Evolutionary conservation across 1,140 invertebrate genomes (phyloP), one percentile per base, ranked within the genome.

Genomic region (Pemphigus obesinymphae): DNA sequence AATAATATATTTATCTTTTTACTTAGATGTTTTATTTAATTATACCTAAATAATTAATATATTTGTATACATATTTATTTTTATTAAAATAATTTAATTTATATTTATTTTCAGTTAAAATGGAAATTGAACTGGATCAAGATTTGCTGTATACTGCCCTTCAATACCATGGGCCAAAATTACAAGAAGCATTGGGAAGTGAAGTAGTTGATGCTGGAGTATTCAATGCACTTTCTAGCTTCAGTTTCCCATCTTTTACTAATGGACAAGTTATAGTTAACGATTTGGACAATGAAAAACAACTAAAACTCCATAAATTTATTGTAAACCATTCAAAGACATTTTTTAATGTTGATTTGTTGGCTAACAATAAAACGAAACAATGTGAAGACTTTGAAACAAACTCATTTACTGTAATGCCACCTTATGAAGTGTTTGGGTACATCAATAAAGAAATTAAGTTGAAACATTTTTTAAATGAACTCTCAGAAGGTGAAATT

Each of bases 361-460:
- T 80, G 15, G 37, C 55, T 43, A 40, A 55, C 23, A 80, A 63
- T 45, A 80, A 80, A 8, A 55, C 45, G 15, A 80, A 80, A 45
- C 53, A 80, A 61, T 55, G 53, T 17, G 76, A 80, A 80, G 55
- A 61, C 13, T 61, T 82, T 17, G 76, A 83, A 90, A 48, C 87
- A 92, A 94, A 94, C 88, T 90, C 91, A 86, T 95, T 91, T 90
- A 93, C 93, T 61, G 89, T 94, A 73, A 91, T 95, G 89, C 94
- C 95, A 83, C 94, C 95, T 0, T 91, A 94, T 87, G 95, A 97
- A 88, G 91, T 91, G 61, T 97, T 94, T 86, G 89, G 91, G 84
- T 88, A 87, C 31, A 90, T 94, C 83, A 92, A 95, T 85, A 92
- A 92, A 83, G 89, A 89, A 23, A 91, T 91, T 78, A 89, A 92